phyloP scores from a whole-genome alignment of 1,140 invertebrate genomes.

The Phocides pigmalion region DNA sequence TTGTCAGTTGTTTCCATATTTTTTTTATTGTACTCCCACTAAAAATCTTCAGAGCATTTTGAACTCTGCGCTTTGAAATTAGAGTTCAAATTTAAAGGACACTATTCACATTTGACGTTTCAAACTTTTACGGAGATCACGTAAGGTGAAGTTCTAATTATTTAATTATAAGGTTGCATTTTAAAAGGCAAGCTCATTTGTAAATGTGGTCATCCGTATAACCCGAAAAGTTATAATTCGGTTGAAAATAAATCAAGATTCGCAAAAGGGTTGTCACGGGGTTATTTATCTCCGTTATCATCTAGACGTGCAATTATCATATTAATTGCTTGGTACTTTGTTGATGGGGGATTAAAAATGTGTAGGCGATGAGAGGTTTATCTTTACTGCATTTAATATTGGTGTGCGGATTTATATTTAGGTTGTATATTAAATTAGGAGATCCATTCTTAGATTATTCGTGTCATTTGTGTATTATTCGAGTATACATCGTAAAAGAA shows the following conservation, averaged over 20 bases:
- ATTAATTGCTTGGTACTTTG: constrained; percentile 53
- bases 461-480: no score
- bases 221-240: constrained; percentile 46
- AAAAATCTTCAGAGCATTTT: constrained; percentile 3
- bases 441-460: no score
- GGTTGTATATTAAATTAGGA: no score
- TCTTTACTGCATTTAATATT: neutral
- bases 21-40: constrained; percentile 20
- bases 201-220: constrained; percentile 40
- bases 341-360: constrained; percentile 24
- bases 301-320: constrained; percentile 56
- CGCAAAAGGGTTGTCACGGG: constrained; percentile 50
- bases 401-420: neutral
- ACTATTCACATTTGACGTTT: neutral
- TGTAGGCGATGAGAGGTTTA: constrained; percentile 6
- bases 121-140: neutral
- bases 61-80: neutral
- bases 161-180: constrained; percentile 19
- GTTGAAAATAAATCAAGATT: constrained; percentile 42
- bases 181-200: constrained; percentile 14
- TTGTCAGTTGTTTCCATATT: constrained; percentile 46
- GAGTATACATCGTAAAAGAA: no score
- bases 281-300: constrained; percentile 48
- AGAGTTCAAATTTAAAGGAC: neutral
- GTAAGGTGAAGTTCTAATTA: constrained; percentile 13